Percentiles rank a stretch among this genome's conserved stretches.
These are phyloP conservation scores for Drosophila melanocephala DNA, from an alignment of 2,888 invertebrate genomes.

Conservation along the genomic window DNA sequence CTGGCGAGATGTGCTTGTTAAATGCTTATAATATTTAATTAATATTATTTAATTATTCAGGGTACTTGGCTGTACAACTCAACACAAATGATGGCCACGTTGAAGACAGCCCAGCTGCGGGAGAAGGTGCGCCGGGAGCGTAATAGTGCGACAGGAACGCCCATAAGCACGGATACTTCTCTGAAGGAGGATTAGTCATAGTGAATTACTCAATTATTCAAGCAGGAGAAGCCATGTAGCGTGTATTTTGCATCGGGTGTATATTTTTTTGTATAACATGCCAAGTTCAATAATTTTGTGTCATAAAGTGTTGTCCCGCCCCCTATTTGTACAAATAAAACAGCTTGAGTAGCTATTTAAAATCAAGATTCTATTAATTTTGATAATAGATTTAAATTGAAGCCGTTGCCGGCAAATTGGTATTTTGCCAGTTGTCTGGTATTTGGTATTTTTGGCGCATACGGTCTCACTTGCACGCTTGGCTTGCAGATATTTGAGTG, in stretches of 20 bases:
- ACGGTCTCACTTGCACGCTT: constrained; percentile 8
- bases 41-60: constrained; percentile 87
- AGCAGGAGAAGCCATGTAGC: constrained; percentile 3
- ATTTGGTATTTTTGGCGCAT: constrained; percentile 23
- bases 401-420: constrained; percentile 11
- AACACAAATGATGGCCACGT: constrained; percentile 93
- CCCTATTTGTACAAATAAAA: constrained; percentile 28
- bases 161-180: not conserved
- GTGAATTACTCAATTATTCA: constrained; percentile 1
- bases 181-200: constrained; percentile 47
- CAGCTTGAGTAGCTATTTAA: not conserved
- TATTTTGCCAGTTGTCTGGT: constrained; percentile 11
- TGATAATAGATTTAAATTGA: constrained; percentile 7
- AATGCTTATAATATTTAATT: not conserved
- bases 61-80: constrained; percentile 96
- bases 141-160: not conserved
- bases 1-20: constrained; percentile 7
- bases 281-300: constrained; percentile 12
- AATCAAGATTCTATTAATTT: not conserved
- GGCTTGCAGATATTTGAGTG: constrained; percentile 9
- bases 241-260: constrained; percentile 17
- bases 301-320: constrained; percentile 19
- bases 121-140: constrained; percentile 88
- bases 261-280: constrained; percentile 5
- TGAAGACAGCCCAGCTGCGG: constrained; percentile 92